Conservation (phyloP, 2,797 vertebrate species). For the Hemitrygon akajei region DNA sequence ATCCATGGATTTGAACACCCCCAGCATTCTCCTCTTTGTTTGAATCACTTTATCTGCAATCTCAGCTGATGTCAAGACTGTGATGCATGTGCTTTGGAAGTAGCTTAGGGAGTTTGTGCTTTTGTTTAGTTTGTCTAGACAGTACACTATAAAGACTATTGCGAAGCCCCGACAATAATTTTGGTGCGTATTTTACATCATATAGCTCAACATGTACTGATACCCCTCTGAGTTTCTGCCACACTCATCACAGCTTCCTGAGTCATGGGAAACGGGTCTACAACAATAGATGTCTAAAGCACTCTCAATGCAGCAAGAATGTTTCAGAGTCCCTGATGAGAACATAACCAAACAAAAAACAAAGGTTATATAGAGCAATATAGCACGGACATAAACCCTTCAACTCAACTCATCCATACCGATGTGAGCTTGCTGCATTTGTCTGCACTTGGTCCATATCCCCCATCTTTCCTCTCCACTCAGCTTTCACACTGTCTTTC, state of each 20-base stretch:
- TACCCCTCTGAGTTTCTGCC: neutral
- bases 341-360: too few species aligned
- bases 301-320: too few species aligned
- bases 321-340: too few species aligned
- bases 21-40: neutral
- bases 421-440: too few species aligned
- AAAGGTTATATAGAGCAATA: too few species aligned
- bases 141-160: neutral
- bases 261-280: neutral
- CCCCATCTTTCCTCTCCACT: too few species aligned
- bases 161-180: neutral
- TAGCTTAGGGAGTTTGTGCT: neutral
- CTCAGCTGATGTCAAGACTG: neutral
- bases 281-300: too few species aligned
- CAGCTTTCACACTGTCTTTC: too few species aligned
- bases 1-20: too few species aligned
- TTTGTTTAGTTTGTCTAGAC: neutral
- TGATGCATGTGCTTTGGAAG: neutral
- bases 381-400: too few species aligned
- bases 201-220: neutral
- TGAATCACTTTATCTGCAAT: neutral
- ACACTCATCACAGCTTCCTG: neutral
- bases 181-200: neutral
- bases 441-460: too few species aligned
- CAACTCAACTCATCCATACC: too few species aligned